phyloP scores from a whole-genome alignment of 1,140 invertebrate genomes.

The Polypedilum vanderplanki region DNA sequence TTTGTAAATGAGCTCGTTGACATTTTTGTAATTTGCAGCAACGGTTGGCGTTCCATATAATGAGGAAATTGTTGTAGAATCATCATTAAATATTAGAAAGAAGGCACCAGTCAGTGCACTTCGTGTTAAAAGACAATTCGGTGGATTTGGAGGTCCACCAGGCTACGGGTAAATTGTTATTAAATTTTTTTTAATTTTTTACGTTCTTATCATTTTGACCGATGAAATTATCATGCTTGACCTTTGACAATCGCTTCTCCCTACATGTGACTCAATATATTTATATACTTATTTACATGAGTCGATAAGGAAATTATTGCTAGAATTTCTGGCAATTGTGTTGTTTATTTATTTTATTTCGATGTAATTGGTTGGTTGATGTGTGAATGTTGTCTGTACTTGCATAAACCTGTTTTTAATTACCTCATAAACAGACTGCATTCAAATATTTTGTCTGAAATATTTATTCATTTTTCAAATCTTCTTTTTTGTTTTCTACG shows the following conservation, averaged over 20 bases:
- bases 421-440: too few relatives aligned
- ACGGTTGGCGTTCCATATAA: not conserved
- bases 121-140: not conserved
- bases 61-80: constrained; percentile 11
- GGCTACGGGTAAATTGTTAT: not conserved
- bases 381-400: too few relatives aligned
- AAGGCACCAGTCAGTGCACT: not conserved
- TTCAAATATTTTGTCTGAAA: too few relatives aligned
- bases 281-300: not conserved
- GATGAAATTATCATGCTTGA: not conserved
- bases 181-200: not conserved
- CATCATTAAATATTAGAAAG: not conserved
- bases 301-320: not conserved
- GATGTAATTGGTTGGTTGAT: too few relatives aligned
- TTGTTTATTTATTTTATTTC: not conserved
- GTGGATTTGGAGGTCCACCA: not conserved
- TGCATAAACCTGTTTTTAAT: too few relatives aligned
- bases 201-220: not conserved
- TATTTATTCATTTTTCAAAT: too few relatives aligned
- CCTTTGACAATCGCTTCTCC: not conserved
- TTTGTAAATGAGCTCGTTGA: not conserved
- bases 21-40: not conserved
- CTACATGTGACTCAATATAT: not conserved
- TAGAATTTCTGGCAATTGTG: not conserved
- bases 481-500: too few relatives aligned